Evolutionary conservation across 2,888 invertebrate genomes (phyloP), one percentile per base, ranked within the genome.

Genomic region (Stenurella melanura): DNA sequence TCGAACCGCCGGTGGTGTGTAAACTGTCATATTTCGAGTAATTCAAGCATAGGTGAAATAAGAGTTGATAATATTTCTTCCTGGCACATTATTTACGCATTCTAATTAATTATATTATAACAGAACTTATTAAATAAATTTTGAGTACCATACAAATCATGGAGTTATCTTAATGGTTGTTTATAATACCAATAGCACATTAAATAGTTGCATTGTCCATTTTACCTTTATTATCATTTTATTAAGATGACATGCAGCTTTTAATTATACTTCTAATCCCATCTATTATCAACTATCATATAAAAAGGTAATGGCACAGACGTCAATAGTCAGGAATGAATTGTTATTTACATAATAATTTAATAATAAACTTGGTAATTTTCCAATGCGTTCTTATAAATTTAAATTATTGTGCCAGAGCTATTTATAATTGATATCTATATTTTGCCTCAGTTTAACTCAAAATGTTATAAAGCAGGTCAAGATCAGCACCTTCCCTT

Each of bases 401-500:
- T 26, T 12, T 61, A 17, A 63, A 18, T 61, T 61, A 63, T 38
- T 38, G 10, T 17, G 34, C 63, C 38, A 30, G 38, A 21, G 17
- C 38, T 18, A 38, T 38, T 63, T 38, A 18, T 63, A 63, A 38
- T 18, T 42, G 18, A 38, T 26, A 26, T 4, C 42, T 18, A 17
- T 30, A 34, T 30, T 15, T 4, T 63, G n/a, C 15, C 34, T 12
- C 11, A 64, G 38, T 18, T 64, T 42, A 42, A 18, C 38, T 17
- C 2, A 18, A 64, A 18, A 63, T 17, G 38, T 38, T 63, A 38
- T 63, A 19, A 63, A 64, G 64, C 64, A 42, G 64, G 64, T 64
- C 64, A 64, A 42, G 64, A 64, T 64, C 19, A 42, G n/a, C 38
- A 64, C 12, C 42, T 63, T 63, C 34, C 30, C 61, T 63, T 34